A percentile compares a stretch with the other conserved stretches of the same genome.
These are phyloP conservation scores for Taeniopygia guttata DNA, from an alignment of 2,797 vertebrate species.

Conservation along the genomic window DNA sequence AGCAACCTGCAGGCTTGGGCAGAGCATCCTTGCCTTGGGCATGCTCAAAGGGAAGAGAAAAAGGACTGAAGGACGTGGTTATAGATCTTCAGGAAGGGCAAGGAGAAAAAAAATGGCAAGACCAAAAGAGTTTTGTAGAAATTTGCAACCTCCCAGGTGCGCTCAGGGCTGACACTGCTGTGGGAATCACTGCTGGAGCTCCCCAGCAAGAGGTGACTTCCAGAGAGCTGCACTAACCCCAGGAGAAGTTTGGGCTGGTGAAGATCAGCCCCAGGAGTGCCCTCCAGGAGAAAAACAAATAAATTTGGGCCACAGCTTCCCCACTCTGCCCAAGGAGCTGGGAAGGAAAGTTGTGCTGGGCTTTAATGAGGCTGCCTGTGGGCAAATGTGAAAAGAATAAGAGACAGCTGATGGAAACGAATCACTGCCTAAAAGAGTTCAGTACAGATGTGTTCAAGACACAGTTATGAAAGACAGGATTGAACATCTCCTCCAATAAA, in stretches of 20 bases:
- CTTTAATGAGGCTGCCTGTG: neutral
- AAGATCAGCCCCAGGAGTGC: neutral
- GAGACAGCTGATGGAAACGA: neutral
- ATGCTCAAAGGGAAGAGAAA: accelerated
- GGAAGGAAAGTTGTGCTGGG: neutral
- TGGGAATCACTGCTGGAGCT: neutral
- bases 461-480: conserved; percentile 6
- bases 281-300: neutral
- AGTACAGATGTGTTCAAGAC: neutral
- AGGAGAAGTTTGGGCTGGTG: neutral
- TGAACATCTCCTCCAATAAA: conserved; percentile 36
- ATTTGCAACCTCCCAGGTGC: accelerated
- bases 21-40: accelerated
- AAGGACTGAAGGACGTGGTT: accelerated
- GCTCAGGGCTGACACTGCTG: neutral
- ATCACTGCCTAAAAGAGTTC: neutral
- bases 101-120: neutral
- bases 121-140: neutral
- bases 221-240: neutral
- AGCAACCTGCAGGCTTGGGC: neutral
- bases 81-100: neutral
- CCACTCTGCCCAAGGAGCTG: accelerated
- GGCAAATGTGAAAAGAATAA: neutral
- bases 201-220: accelerated
- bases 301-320: neutral